Evolutionary conservation across 2,888 invertebrate species (phyloP).

Genomic region (Mactromeris polynyma): DNA sequence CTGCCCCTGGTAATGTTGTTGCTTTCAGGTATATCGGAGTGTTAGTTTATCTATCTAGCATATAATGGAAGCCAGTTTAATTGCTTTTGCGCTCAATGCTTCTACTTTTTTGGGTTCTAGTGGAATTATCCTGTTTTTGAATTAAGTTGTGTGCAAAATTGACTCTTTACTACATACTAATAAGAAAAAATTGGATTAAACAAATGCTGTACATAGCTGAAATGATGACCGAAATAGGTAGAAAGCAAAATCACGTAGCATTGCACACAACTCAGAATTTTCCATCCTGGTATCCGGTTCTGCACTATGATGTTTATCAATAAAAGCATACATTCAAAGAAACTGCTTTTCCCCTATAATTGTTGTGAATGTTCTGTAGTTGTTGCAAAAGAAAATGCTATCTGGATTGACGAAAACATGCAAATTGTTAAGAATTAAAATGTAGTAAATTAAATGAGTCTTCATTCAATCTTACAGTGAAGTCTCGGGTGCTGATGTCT

Average conservation of each 20-base stretch:
- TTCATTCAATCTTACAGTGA: constrained; percentile 77
- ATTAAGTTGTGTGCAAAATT: not conserved
- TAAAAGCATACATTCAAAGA: too few species aligned
- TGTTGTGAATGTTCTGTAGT: too few species aligned
- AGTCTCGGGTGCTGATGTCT: constrained; percentile 83
- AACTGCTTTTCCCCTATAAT: too few species aligned
- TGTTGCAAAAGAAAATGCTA: too few species aligned
- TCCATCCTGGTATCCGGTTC: not conserved
- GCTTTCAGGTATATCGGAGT: too few species aligned
- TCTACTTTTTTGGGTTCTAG: not conserved
- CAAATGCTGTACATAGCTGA: too few species aligned
- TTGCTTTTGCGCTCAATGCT: not conserved
- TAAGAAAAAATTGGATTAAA: too few species aligned
- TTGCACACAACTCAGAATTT: not conserved
- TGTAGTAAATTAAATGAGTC: not conserved
- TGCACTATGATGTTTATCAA: not conserved
- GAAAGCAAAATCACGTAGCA: not conserved
- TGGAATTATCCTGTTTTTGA: not conserved
- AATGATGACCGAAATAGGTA: not conserved
- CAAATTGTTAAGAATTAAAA: not conserved
- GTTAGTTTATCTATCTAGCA: too few species aligned
- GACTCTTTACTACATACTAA: too few species aligned
- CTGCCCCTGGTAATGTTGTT: not conserved
- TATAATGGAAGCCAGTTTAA: not conserved
- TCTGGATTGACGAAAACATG: not conserved